Evolutionary conservation across 2,113 vertebrate genomes (phyloP).

Genomic region (Corythoichthys haematopterus): DNA sequence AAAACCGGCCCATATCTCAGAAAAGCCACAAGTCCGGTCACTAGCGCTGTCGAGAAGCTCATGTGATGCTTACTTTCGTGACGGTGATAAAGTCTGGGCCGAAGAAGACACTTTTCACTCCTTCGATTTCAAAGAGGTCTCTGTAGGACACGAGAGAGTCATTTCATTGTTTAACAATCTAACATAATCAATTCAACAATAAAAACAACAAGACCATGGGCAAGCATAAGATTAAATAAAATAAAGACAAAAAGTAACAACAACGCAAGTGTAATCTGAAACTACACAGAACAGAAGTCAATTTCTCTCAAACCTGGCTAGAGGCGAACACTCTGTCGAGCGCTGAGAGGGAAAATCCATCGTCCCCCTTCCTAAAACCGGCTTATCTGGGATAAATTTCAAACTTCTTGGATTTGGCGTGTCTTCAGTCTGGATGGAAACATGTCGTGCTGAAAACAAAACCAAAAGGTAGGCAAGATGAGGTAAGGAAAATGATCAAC

Average conservation of each 20-base stretch:
- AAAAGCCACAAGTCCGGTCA: neutral
- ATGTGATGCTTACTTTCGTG: conserved; percentile 68
- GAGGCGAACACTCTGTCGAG: conserved; percentile 66
- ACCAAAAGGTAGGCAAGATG: neutral
- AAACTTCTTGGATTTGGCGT: conserved; percentile 78
- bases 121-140: conserved; percentile 76
- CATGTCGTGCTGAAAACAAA: conserved; percentile 59
- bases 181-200: neutral
- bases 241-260: no score
- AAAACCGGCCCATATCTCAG: no score
- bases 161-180: conserved; percentile 6
- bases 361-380: conserved; percentile 71
- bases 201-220: neutral
- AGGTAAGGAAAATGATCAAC: neutral
- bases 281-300: neutral
- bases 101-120: conserved; percentile 79
- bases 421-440: conserved; percentile 75
- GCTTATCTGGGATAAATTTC: conserved; percentile 76
- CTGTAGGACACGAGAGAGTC: conserved; percentile 48
- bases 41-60: neutral
- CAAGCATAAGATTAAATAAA: neutral
- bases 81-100: conserved; percentile 79
- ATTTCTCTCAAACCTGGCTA: conserved; percentile 65
- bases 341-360: conserved; percentile 69
- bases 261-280: no score